These are phyloP conservation scores for Tetraneura akinire DNA, from an alignment of 1,140 invertebrate species.

Conservation along the genomic window DNA sequence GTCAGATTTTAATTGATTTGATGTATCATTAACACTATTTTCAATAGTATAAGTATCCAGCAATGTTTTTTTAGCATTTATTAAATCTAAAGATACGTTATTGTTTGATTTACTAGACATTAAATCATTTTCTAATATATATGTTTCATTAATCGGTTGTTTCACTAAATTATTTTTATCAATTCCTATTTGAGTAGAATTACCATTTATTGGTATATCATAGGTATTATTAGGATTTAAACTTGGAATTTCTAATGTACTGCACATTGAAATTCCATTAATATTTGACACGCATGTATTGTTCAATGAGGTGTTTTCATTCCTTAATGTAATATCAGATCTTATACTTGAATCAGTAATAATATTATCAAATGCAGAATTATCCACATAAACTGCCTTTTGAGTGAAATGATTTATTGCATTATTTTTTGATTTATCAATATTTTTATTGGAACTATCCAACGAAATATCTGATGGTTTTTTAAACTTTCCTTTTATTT, in stretches of 20 bases:
- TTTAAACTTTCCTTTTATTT: neutral
- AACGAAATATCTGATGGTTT: neutral
- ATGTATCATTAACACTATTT: slow-evolving; percentile 5
- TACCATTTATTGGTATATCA: neutral
- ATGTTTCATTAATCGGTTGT: slow-evolving; percentile 25
- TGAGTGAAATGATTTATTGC: neutral
- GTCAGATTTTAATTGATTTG: neutral
- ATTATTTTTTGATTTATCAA: neutral
- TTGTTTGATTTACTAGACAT: neutral
- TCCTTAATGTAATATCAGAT: neutral
- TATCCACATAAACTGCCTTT: neutral
- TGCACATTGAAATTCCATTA: neutral
- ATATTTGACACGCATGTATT: neutral
- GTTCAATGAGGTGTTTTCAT: neutral
- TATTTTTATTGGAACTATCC: neutral
- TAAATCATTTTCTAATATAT: slow-evolving; percentile 6
- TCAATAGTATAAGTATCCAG: slow-evolving; percentile 19
- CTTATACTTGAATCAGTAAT: neutral
- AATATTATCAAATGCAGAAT: slow-evolving; percentile 10
- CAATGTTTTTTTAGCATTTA: neutral
- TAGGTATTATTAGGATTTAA: slow-evolving; percentile 39
- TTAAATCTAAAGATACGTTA: neutral
- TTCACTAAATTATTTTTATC: neutral
- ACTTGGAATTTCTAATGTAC: neutral
- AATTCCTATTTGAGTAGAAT: neutral